Conservation (phyloP, 2,113 vertebrate genomes). For the Thymallus thymallus region DNA sequence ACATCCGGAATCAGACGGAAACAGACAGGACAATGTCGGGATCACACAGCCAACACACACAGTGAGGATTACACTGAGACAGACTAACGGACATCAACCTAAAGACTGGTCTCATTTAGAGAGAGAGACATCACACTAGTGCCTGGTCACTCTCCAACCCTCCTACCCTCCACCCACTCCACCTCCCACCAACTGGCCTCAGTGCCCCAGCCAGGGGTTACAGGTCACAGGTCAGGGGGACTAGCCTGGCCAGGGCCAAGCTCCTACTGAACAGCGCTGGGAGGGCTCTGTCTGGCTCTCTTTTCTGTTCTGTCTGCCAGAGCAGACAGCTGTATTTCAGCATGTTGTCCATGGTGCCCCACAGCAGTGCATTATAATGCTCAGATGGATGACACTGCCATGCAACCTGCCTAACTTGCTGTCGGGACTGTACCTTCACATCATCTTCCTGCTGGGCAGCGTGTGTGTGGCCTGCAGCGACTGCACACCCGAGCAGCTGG, state of each 20-base stretch:
- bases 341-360: constrained; percentile 91
- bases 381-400: constrained; percentile 93
- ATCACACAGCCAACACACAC: constrained; percentile 7
- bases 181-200: constrained; percentile 39
- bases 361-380: constrained; percentile 97
- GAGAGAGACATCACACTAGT: too few relatives aligned
- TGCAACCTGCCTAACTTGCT: constrained; percentile 96
- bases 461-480: constrained; percentile 90
- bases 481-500: constrained; percentile 93
- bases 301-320: constrained; percentile 23
- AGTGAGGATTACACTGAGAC: constrained; percentile 44
- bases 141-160: not conserved
- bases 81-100: not conserved
- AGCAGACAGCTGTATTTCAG: constrained; percentile 74
- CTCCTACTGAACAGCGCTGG: constrained; percentile 20
- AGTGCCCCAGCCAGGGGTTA: constrained; percentile 27
- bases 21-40: constrained; percentile 7
- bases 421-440: constrained; percentile 91
- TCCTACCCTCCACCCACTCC: constrained; percentile 9
- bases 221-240: constrained; percentile 77
- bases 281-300: constrained; percentile 55
- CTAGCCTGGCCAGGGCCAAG: constrained; percentile 65
- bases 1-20: too few relatives aligned
- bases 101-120: not conserved
- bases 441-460: constrained; percentile 88